Conservation (phyloP, 1,140 invertebrate genomes). For the Lucilia cuprina region DNA sequence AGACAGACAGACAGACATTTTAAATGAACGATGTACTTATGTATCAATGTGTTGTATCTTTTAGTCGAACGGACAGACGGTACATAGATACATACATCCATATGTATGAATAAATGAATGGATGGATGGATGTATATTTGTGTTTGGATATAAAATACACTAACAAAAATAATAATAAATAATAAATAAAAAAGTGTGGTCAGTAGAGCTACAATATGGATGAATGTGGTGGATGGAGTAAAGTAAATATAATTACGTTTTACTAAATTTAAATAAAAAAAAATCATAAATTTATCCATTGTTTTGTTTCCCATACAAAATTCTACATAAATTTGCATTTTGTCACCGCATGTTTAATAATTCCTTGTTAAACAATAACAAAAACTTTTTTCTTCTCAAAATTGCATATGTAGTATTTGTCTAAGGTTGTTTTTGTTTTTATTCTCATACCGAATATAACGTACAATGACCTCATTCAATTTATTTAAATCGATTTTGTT, state of each 20-base stretch:
- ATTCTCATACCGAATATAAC: neutral
- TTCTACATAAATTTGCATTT: neutral
- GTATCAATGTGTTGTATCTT: no score
- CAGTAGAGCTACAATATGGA: neutral
- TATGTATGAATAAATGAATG: neutral
- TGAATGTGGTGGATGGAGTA: neutral
- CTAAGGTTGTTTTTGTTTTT: neutral
- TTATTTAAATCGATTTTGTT: neutral
- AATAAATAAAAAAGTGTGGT: neutral
- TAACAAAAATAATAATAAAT: neutral
- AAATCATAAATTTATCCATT: neutral
- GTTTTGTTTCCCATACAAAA: no score
- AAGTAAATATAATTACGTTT: slow-evolving; percentile 5
- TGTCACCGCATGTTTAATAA: neutral
- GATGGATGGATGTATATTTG: neutral
- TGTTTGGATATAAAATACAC: neutral
- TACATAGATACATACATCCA: neutral
- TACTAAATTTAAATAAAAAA: neutral
- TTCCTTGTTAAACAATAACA: neutral
- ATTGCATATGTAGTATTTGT: neutral
- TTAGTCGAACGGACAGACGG: neutral
- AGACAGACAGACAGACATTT: neutral
- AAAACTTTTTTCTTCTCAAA: neutral
- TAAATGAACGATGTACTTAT: slow-evolving; percentile 13
- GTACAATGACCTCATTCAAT: neutral